These are phyloP conservation scores for Chaetoderma sp. DNA, from an alignment of 2,888 invertebrate genomes.

Conservation along the genomic window DNA sequence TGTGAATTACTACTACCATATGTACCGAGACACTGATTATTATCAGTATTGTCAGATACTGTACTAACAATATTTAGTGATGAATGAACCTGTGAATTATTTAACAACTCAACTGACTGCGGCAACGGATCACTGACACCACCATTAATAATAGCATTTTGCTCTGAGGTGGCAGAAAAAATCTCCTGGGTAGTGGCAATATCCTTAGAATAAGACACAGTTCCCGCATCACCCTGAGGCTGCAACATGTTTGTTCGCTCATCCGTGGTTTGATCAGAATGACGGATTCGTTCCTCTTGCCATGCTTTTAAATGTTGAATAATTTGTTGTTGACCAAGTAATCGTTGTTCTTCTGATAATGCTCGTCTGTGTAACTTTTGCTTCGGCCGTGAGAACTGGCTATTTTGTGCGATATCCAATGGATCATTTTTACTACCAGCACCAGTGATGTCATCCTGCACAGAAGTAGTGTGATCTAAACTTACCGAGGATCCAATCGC, in stretches of 20 bases:
- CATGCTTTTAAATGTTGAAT: conserved; percentile 61
- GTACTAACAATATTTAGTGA: no score
- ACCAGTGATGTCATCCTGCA: no score
- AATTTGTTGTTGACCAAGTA: conserved; percentile 58
- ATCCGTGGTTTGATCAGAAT: conserved; percentile 10
- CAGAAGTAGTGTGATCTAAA: no score
- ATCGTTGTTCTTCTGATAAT: conserved; percentile 57
- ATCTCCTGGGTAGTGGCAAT: background rate
- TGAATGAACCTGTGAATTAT: no score
- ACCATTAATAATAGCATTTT: conserved; percentile 16
- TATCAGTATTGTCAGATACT: no score
- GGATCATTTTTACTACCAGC: no score
- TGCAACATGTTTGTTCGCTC: background rate
- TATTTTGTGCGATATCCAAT: no score
- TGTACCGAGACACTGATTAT: no score
- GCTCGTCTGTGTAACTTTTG: conserved; percentile 47
- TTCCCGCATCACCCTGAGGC: background rate
- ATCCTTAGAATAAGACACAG: conserved; percentile 1
- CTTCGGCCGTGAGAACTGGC: conserved; percentile 46
- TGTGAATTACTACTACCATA: no score
- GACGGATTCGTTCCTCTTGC: conserved; percentile 51
- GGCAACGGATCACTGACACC: no score
- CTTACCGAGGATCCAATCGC: no score
- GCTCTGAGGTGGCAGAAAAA: conserved; percentile 9
- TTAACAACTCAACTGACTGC: no score